These are phyloP conservation scores for Dendroctonus ponderosae DNA, from an alignment of 1,140 invertebrate genomes.

Conservation along the genomic window DNA sequence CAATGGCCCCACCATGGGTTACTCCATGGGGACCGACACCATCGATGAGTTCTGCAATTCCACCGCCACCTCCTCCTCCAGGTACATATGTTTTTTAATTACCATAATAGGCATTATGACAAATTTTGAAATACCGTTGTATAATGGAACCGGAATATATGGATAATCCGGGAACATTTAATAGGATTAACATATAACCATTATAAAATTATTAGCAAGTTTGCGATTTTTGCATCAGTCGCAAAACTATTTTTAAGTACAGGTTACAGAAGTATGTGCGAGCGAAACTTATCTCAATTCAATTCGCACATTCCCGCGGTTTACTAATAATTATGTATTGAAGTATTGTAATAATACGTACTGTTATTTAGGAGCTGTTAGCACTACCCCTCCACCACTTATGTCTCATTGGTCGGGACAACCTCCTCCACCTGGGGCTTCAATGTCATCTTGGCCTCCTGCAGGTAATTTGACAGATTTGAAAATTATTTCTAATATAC, in stretches of 20 bases:
- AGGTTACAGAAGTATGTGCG: not conserved
- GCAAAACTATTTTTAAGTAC: not conserved
- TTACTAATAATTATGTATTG: too few relatives aligned
- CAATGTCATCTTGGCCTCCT: conserved; percentile 54
- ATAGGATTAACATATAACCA: too few relatives aligned
- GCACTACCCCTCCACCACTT: conserved; percentile 56
- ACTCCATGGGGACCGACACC: conserved; percentile 47
- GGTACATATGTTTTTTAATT: conserved; percentile 38
- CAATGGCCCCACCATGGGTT: conserved; percentile 51
- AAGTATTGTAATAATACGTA: too few relatives aligned
- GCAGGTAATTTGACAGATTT: conserved; percentile 45
- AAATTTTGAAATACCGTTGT: too few relatives aligned
- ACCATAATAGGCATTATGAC: not conserved
- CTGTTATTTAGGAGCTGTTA: conserved; percentile 37
- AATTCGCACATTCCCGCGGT: too few relatives aligned
- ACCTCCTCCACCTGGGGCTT: conserved; percentile 56
- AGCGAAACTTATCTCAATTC: not conserved
- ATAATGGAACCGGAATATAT: too few relatives aligned
- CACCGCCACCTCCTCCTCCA: conserved; percentile 59
- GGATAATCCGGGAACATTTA: too few relatives aligned
- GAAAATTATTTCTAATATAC: conserved; percentile 51
- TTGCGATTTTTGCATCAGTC: too few relatives aligned
- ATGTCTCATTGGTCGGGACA: conserved; percentile 54
- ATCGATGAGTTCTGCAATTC: conserved; percentile 40
- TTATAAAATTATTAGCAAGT: too few relatives aligned